Conservation (phyloP, 92 coral and sea anemone species). For the Palythoa grandis region DNA sequence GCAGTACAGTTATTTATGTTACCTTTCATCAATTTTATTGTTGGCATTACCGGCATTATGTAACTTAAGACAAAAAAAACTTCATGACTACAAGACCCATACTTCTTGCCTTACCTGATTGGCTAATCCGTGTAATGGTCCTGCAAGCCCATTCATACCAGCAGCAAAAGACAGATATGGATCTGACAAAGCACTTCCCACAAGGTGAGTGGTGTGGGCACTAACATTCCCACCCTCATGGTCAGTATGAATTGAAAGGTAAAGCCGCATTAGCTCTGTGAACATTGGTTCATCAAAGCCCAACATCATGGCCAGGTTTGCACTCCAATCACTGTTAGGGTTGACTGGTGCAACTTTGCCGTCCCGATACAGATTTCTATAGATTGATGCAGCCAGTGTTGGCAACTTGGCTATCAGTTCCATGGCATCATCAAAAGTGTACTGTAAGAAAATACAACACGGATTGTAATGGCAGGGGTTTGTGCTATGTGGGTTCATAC, state of each 20-base stretch:
- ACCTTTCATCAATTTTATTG: too few relatives aligned
- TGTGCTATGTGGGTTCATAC: too few relatives aligned
- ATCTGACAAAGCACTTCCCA: slow-evolving; percentile 96
- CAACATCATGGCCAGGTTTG: slow-evolving; percentile 92
- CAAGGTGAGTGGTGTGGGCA: slow-evolving; percentile 92
- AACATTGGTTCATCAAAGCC: slow-evolving; percentile 92
- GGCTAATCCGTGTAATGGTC: slow-evolving; percentile 97
- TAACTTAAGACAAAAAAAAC: background rate
- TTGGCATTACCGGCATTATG: too few relatives aligned
- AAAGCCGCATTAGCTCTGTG: slow-evolving; percentile 91
- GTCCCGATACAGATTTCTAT: slow-evolving; percentile 91
- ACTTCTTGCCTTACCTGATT: slow-evolving; percentile 74
- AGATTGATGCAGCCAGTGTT: slow-evolving; percentile 95
- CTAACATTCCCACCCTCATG: slow-evolving; percentile 99
- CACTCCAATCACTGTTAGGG: slow-evolving; percentile 95
- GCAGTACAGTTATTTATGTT: too few relatives aligned
- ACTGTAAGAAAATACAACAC: slow-evolving; percentile 43
- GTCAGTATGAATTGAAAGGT: slow-evolving; percentile 88
- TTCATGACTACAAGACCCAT: background rate
- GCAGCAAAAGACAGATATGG: slow-evolving; percentile 97
- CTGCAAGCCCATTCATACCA: slow-evolving; percentile 99
- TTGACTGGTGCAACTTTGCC: slow-evolving; percentile 98
- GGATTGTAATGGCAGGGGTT: too few relatives aligned
- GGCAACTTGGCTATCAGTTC: slow-evolving; percentile 96
- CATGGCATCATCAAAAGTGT: slow-evolving; percentile 94